Conservation (phyloP, 2,113 vertebrate species). For the Sterrhoptilus dennistouni region DNA sequence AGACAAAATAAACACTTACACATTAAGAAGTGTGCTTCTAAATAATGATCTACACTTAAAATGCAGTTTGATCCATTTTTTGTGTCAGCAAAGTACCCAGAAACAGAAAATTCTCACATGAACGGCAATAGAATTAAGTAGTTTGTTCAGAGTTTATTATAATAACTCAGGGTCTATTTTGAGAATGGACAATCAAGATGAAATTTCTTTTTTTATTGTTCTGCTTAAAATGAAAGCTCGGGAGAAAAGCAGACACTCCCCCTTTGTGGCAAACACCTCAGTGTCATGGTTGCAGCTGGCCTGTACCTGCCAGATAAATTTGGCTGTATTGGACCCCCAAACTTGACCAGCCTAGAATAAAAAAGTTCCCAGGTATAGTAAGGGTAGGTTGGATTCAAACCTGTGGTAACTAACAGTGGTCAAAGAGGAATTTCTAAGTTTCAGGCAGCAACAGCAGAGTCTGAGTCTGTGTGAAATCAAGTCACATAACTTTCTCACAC, state of each 20-base stretch:
- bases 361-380: not conserved
- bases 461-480: no score
- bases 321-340: not conserved
- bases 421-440: no score
- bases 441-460: no score
- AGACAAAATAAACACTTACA: not conserved
- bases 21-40: not conserved
- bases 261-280: not conserved
- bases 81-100: not conserved
- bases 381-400: not conserved
- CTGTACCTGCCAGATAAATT: not conserved
- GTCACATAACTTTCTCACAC: no score
- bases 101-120: not conserved
- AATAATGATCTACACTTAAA: not conserved
- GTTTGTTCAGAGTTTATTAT: not conserved
- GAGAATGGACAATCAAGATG: not conserved
- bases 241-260: not conserved
- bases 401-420: no score
- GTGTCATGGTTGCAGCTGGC: not conserved
- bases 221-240: not conserved
- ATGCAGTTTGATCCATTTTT: not conserved
- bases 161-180: not conserved
- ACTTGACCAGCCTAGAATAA: not conserved
- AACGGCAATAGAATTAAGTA: fast-evolving
- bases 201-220: not conserved